Evolutionary conservation across 2,888 invertebrate species (phyloP), one percentile per base, ranked within the genome.

Genomic region (Cosmia pyralina): DNA sequence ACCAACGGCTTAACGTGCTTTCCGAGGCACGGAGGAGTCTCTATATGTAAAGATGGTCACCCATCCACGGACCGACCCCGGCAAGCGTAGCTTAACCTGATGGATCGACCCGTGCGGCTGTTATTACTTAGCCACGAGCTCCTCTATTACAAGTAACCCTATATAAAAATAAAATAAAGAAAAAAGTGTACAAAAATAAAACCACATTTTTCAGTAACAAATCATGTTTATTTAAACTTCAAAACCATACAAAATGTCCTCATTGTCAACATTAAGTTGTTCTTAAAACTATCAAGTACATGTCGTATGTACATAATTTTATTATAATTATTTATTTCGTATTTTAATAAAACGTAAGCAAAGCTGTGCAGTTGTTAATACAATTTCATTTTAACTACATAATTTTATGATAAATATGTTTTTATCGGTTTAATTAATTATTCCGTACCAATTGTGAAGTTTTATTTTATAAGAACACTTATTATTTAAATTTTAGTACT

Each of bases 191-290:
- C 3, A 55, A 28, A 28, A 55, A 55, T 77, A 81, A 87, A 87
- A 86, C 72, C 73, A 67, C 6, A 80, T 41, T 19, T 41, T 81
- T 81, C 76, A 72, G 83, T 87, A 88, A 88, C 89, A 88, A 85
- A 79, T 85, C 74, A 62, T 82, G 77, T 89, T 85, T 86, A 85
- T 84, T 87, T 84, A 83, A 89, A 89, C 79, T 85, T 85, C 74
- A 84, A 89, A 89, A 88, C 79, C 84, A 81, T 86, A 85, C 80
- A 87, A 87, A 82, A 87, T 69, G 76, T 86, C 22, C 71, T 77
- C 75, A 78, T 58, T 71, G 62, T 60, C 62, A 82, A 81, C 74
- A 82, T 76, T 74, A 38, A 62, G 50, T 67, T 80, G 72, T 66
- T 77, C 77, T 81, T 84, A 76, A 81, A 58, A 70, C 79, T 84